Conservation (phyloP, 2,888 invertebrate genomes). For the Sericinus montela region DNA sequence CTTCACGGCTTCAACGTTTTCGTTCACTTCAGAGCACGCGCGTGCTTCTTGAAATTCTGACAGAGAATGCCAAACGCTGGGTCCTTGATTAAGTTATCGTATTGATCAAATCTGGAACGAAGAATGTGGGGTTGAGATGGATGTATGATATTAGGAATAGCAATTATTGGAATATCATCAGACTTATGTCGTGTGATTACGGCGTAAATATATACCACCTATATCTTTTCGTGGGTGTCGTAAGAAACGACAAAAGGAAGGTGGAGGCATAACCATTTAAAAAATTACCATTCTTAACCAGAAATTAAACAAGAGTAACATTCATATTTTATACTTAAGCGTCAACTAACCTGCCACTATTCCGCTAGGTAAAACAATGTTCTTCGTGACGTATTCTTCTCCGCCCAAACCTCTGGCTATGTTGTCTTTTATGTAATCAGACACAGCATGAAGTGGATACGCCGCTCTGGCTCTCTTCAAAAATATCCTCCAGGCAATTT, state of each 20-base stretch:
- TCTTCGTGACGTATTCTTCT: constrained; percentile 69
- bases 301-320: too few species aligned
- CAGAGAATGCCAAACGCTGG: constrained; percentile 80
- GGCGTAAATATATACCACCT: too few species aligned
- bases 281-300: too few species aligned
- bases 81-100: constrained; percentile 67
- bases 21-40: constrained; percentile 71
- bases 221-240: too few species aligned
- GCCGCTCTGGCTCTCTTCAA: constrained; percentile 50
- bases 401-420: constrained; percentile 77
- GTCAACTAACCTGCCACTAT: background rate
- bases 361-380: constrained; percentile 68
- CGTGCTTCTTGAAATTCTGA: constrained; percentile 72
- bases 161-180: too few species aligned
- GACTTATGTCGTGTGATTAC: too few species aligned
- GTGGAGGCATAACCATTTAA: too few species aligned
- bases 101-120: constrained; percentile 38
- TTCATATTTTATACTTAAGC: too few species aligned
- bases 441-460: constrained; percentile 44
- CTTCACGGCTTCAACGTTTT: constrained; percentile 80
- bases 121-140: background rate
- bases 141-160: too few species aligned
- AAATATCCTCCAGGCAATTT: constrained; percentile 52
- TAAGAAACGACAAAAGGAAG: too few species aligned
- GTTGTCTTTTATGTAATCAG: constrained; percentile 62